Evolutionary conservation across 2,888 invertebrate genomes (phyloP), one percentile per base, ranked within the genome.

Genomic region (Yponomeuta sedellus): DNA sequence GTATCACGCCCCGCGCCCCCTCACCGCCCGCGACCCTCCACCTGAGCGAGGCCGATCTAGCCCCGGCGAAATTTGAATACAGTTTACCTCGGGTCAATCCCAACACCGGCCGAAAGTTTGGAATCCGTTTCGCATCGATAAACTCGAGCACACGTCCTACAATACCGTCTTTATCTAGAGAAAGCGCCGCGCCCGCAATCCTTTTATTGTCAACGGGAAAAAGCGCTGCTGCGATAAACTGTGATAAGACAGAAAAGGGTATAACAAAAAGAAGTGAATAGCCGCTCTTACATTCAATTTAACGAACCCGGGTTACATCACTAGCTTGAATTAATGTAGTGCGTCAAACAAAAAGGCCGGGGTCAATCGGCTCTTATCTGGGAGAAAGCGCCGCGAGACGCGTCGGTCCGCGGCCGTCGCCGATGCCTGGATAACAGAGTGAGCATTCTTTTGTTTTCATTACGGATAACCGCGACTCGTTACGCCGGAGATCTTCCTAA

Each of bases 371-470:
- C 81, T 63, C 66, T 88, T 88, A 88, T 88, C 86, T 78, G 69
- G 77, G 86, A 84, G 86, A 88, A 85, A 87, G 86, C 84, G 77
- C 76, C 74, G 70, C 72, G 75, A 19, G 52, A 44, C 25, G 62
- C 62, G 56, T 16, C 34, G 52, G 57, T 12, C 61, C 20, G 39
- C 20, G 40, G 25, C 74, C 74, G 73, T 75, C 75, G 75, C 75
- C 75, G 77, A 77, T 77, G 75, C 71, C 72, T 74, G 76, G 77
- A 75, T 76, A 75, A 73, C 73, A 74, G 75, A 76, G 75, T 74
- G 74, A 76, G 77, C 78, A 80, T 82, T 84, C 84, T 86, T 87
- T 88, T 87, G 85, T 87, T 86, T 85, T 77, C 79, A 79, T 79
- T 76, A 77, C 76, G 78, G 77, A 76, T 81, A 82, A 83, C 77